A percentile compares a stretch with the other conserved stretches of the same genome.
Conservation (phyloP, 2,113 vertebrate species). For the Cyprinus carpio region DNA sequence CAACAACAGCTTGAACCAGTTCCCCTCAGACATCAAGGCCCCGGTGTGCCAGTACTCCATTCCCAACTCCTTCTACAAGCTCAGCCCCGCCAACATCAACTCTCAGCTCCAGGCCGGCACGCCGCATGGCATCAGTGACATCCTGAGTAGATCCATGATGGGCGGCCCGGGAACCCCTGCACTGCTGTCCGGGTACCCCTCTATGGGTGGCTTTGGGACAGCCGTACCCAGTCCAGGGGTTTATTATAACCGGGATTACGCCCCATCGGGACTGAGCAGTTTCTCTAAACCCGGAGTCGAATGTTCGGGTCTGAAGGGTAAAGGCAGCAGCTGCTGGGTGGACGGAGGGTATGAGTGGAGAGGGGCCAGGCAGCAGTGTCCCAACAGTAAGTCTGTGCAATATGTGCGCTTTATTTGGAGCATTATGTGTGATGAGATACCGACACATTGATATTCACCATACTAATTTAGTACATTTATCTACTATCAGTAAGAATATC, state of each 20-base stretch:
- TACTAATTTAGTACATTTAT: not conserved
- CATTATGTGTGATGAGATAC: not conserved
- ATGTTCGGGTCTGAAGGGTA: constrained; percentile 78
- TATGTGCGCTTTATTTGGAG: not conserved
- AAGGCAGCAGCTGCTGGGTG: constrained; percentile 84
- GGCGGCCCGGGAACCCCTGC: constrained; percentile 70
- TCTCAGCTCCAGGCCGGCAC: constrained; percentile 88
- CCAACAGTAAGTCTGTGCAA: constrained; percentile 82
- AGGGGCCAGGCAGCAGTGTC: constrained; percentile 79
- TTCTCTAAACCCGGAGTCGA: constrained; percentile 82
- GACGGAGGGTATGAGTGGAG: constrained; percentile 90
- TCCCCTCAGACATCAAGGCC: constrained; percentile 88
- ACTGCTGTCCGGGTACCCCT: constrained; percentile 83
- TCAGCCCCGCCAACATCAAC: constrained; percentile 79
- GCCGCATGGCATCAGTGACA: constrained; percentile 94
- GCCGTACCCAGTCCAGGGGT: constrained; percentile 81
- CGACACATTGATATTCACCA: not conserved
- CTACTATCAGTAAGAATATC: not conserved
- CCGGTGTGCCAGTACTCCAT: constrained; percentile 91
- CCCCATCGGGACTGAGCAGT: constrained; percentile 77
- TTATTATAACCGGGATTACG: constrained; percentile 85
- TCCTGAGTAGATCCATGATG: constrained; percentile 86
- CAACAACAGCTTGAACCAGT: constrained; percentile 84
- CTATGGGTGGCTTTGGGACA: constrained; percentile 80
- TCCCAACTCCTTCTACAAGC: constrained; percentile 96